Evolutionary conservation across 2,797 vertebrate genomes (phyloP).

Genomic region (Sparus aurata): DNA sequence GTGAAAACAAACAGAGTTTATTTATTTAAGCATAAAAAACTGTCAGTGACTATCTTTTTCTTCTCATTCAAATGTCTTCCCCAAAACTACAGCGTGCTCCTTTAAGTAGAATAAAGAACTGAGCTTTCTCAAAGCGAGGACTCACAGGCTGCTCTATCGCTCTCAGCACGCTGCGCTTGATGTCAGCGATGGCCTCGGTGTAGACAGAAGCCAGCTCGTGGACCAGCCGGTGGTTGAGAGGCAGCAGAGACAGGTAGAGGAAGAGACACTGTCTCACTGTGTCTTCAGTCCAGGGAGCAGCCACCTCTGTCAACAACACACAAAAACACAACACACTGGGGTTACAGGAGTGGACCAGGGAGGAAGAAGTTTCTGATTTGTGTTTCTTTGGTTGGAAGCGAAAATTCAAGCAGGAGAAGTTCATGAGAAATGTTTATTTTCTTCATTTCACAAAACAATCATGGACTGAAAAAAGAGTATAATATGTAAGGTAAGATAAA

Average conservation of each 20-base stretch:
- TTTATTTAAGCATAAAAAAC: too few species aligned
- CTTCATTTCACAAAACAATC: too few species aligned
- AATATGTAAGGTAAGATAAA: too few species aligned
- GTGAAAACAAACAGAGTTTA: too few species aligned
- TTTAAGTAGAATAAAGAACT: not conserved
- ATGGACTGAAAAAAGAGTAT: too few species aligned
- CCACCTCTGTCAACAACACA: conserved; percentile 89
- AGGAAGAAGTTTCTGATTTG: not conserved
- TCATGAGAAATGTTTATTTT: too few species aligned
- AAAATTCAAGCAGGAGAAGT: too few species aligned
- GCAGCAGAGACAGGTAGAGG: conserved; percentile 94
- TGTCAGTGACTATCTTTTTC: too few species aligned
- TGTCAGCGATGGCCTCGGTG: conserved; percentile 97
- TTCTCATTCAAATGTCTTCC: too few species aligned
- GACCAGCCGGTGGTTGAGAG: conserved; percentile 95
- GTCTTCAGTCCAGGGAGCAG: conserved; percentile 95
- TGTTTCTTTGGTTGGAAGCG: too few species aligned
- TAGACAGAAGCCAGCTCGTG: conserved; percentile 95
- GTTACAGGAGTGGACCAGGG: not conserved
- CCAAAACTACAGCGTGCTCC: too few species aligned
- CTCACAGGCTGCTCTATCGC: conserved; percentile 95
- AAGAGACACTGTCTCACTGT: conserved; percentile 96
- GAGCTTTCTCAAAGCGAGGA: not conserved
- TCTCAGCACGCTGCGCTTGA: conserved; percentile 94
- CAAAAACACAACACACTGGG: not conserved